Evolutionary conservation across 1,140 invertebrate genomes (phyloP).

Genomic region (Drosophila kepulauana): DNA sequence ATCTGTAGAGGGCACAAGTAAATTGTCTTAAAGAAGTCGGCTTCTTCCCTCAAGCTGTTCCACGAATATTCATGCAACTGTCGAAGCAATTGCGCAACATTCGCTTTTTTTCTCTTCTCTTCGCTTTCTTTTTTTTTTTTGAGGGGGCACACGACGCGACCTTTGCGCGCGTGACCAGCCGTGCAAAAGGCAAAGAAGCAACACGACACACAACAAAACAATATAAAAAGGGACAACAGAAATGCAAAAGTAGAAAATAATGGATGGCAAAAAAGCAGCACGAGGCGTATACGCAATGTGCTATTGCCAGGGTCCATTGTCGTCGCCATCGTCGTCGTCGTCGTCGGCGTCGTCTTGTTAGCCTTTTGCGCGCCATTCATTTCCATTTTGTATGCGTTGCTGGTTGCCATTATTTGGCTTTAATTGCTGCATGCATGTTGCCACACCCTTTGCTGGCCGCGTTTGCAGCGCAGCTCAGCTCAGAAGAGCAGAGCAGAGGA

Average conservation of each 20-base stretch:
- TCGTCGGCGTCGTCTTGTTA: conserved; percentile 66
- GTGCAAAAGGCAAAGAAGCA: conserved; percentile 47
- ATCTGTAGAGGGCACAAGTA: conserved; percentile 24
- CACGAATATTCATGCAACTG: conserved; percentile 35
- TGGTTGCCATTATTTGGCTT: conserved; percentile 79
- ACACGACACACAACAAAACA: neutral
- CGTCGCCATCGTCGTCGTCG: neutral
- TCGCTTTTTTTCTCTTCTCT: conserved; percentile 35
- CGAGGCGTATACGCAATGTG: conserved; percentile 74
- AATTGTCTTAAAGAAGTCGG: conserved; percentile 30
- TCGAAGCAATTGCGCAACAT: conserved; percentile 53
- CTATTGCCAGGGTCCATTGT: conserved; percentile 47
- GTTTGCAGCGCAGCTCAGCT: no score
- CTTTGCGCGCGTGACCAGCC: conserved; percentile 61
- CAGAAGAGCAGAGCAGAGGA: no score
- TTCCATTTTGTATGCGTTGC: conserved; percentile 78
- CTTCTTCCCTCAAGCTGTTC: neutral
- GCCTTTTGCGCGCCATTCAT: conserved; percentile 71
- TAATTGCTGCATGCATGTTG: conserved; percentile 76
- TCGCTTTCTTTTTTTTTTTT: conserved; percentile 17
- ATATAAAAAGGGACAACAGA: conserved; percentile 15
- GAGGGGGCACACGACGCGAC: conserved; percentile 24
- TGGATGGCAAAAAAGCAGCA: conserved; percentile 34
- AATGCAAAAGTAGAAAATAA: conserved; percentile 76
- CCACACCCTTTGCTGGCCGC: conserved; percentile 4